phyloP scores from a whole-genome alignment of 2,888 invertebrate species.

The Megamerina dolium region DNA sequence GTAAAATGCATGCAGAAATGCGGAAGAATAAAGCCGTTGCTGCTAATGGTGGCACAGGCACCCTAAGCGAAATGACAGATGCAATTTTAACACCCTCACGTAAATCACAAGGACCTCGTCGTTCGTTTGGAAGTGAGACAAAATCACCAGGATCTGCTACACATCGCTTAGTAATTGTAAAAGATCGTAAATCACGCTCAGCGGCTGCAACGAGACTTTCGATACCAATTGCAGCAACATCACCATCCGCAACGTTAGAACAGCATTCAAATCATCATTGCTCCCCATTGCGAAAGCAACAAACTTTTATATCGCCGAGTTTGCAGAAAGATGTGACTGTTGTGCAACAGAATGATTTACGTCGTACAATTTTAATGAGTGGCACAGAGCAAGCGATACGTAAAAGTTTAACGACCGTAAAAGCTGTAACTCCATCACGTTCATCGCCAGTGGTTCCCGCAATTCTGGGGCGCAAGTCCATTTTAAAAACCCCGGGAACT shows the following conservation, averaged over 20 bases:
- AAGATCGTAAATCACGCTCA: conserved; percentile 25
- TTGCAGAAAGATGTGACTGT: background rate
- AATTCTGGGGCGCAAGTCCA: conserved; percentile 29
- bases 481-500: conserved; percentile 43
- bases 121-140: conserved; percentile 9
- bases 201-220: conserved; percentile 25
- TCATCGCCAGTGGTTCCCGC: background rate
- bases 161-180: conserved; percentile 19
- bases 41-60: background rate
- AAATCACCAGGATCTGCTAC: conserved; percentile 21
- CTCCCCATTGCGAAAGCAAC: no score
- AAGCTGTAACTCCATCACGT: background rate
- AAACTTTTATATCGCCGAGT: no score
- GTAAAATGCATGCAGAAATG: conserved; percentile 28
- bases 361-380: no score
- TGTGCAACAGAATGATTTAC: conserved; percentile 1
- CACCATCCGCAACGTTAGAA: background rate
- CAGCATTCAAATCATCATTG: no score
- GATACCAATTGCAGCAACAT: conserved; percentile 12
- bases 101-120: conserved; percentile 10
- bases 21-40: conserved; percentile 23
- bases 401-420: background rate
- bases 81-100: conserved; percentile 19
- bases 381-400: background rate
- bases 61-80: no score